A percentile compares a stretch with the other conserved stretches of the same genome.
These are phyloP conservation scores for Aporophyla nigra DNA, from an alignment of 2,888 invertebrate species.

Conservation along the genomic window DNA sequence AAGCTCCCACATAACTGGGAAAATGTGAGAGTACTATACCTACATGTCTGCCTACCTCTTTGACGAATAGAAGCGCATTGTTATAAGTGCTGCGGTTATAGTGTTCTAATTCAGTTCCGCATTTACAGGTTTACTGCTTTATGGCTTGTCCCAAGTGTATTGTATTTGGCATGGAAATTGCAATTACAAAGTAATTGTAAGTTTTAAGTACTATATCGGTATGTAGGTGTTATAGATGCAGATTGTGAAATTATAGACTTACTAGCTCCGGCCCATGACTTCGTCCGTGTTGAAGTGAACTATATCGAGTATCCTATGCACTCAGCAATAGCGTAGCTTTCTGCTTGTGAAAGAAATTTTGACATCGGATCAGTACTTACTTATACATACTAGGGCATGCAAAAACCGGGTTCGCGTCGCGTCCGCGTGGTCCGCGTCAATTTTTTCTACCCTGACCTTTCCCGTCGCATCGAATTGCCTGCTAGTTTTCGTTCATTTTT, in stretches of 20 bases:
- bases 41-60: neutral
- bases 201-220: constrained; percentile 1
- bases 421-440: too few species aligned
- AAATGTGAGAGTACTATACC: neutral
- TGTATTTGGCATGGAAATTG: constrained; percentile 42
- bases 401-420: too few species aligned
- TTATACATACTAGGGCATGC: too few species aligned
- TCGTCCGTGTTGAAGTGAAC: too few species aligned
- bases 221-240: too few species aligned
- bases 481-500: too few species aligned
- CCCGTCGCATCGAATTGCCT: too few species aligned
- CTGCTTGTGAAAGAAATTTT: too few species aligned
- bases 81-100: constrained; percentile 48
- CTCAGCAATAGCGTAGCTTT: too few species aligned
- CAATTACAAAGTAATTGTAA: constrained; percentile 39
- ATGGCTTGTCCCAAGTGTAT: constrained; percentile 24
- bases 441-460: too few species aligned
- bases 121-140: constrained; percentile 20
- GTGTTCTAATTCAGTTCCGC: constrained; percentile 53
- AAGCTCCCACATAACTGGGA: neutral
- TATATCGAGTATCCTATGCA: too few species aligned
- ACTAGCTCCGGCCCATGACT: neutral
- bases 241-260: neutral
- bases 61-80: neutral
- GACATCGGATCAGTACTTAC: too few species aligned